Percentiles rank a stretch among this genome's conserved stretches.
Conservation (phyloP, 2,113 vertebrate species). For the Poeciliopsis retropinna region DNA sequence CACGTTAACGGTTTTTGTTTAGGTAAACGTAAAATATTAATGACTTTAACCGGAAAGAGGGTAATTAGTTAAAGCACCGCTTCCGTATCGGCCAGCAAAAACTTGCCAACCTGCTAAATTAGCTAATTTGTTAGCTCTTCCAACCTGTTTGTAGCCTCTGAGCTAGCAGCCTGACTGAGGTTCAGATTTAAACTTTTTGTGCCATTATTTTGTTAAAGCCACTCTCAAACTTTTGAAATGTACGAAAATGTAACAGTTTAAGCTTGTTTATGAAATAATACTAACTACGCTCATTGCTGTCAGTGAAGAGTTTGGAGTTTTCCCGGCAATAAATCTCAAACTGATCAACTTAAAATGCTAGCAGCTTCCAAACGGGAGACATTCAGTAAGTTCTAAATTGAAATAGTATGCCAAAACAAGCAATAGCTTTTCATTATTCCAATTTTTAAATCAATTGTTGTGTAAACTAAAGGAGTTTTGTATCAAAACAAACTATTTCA, state of each 20-base stretch:
- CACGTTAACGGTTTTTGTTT: neutral
- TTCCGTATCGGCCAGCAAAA: conserved; percentile 37
- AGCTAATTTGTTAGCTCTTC: conserved; percentile 51
- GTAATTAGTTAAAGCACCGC: neutral
- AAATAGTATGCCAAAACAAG: neutral
- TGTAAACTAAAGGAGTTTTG: neutral
- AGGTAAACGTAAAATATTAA: neutral
- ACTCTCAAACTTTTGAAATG: neutral
- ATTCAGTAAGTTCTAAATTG: neutral
- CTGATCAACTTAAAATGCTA: neutral
- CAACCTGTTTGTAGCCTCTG: conserved; percentile 57
- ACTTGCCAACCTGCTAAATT: conserved; percentile 51
- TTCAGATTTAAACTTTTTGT: neutral
- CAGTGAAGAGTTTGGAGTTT: conserved; percentile 40
- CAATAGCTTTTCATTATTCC: neutral
- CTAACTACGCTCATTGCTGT: neutral
- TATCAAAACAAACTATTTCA: neutral
- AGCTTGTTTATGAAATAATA: neutral
- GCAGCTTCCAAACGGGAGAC: neutral
- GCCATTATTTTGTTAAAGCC: neutral
- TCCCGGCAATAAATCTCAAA: neutral
- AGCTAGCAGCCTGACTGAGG: conserved; percentile 28
- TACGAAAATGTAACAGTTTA: neutral
- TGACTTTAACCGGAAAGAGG: neutral
- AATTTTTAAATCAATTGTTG: conserved; percentile 45